Base-by-base conservation (phyloP, 2,113 vertebrate species). In the Hippolais icterina region DNA sequence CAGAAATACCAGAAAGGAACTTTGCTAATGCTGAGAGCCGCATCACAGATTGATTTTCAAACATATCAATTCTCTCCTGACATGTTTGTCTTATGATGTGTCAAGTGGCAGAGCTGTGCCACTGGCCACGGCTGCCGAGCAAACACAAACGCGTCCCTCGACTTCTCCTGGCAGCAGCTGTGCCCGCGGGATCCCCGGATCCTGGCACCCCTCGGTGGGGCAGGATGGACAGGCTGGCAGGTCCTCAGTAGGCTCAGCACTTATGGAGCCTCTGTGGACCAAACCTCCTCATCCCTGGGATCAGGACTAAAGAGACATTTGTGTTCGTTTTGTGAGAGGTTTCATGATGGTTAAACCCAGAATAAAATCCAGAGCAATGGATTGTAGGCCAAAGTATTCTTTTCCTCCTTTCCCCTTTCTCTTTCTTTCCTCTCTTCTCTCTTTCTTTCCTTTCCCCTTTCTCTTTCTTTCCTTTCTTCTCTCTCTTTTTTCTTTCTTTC, bases 111-210 rank as follows among this genome's bases (percentile, higher is more conserved):
- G 86, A 86, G 89, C 35, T 33, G 31, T 64, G 66, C 41, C 90
- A 76, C 61, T 19, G 82, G 88, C 75, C 92, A 79, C 19, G 7
- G 1, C 54, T 84, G 81, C 41, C 0, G 8, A 63, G 84, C 24
- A 44, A 11, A 31, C 70, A 7, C 20, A 7, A n/a, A 23, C 0
- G 5, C 3, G 15, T 47, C 65, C 49, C 70, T 53, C 1, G n/a
- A 3, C 69, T 53, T 25, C 33, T 28, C 42, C 52, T 39, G 76
- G 64, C 60, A 56, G 33, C 44, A 83, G 65, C 69, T 33, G 80
- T 6, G 72, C 69, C 76, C 2, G 0, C 77, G 42, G 65, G 20
- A 41, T 10, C 57, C 7, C 21, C 0, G 0, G 11, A 9, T 44
- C 74, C 61, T 24, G 4, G 77, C 44, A 42, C 46, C 47, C 29